A percentile compares a stretch with the other conserved stretches of the same genome.
These are phyloP conservation scores for Bunonema sp. DNA, from an alignment of 2,888 invertebrate species.

Conservation along the genomic window DNA sequence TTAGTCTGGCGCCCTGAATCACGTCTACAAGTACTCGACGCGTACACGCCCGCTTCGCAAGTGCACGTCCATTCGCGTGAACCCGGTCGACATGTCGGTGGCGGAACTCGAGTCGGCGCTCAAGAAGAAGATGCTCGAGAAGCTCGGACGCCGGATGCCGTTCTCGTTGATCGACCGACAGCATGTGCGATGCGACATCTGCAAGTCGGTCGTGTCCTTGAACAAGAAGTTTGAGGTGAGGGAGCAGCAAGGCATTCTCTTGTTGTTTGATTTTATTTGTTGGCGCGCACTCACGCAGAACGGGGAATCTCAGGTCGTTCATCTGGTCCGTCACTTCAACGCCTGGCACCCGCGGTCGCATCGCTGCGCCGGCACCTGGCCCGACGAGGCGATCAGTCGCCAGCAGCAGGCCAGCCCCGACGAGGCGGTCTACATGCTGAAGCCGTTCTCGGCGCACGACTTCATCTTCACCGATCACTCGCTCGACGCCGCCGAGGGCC, in stretches of 20 bases:
- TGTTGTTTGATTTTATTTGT: too few species aligned
- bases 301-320: slow-evolving; percentile 29
- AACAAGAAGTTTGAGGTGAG: slow-evolving; percentile 39
- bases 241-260: too few species aligned
- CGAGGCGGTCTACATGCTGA: too few species aligned
- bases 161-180: slow-evolving; percentile 39
- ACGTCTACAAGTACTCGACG: too few species aligned
- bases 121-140: slow-evolving; percentile 37
- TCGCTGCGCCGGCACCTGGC: slow-evolving; percentile 38
- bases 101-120: slow-evolving; percentile 27
- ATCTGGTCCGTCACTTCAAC: slow-evolving; percentile 41
- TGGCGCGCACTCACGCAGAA: too few species aligned
- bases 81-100: slow-evolving; percentile 31
- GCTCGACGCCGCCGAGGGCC: slow-evolving; percentile 20
- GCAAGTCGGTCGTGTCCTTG: slow-evolving; percentile 33
- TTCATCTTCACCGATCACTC: slow-evolving; percentile 35
- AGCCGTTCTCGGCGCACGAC: slow-evolving; percentile 21
- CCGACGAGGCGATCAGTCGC: too few species aligned
- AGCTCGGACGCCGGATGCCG: slow-evolving; percentile 35
- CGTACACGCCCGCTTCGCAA: slow-evolving; percentile 14
- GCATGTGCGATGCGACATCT: slow-evolving; percentile 38
- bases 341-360: slow-evolving; percentile 42
- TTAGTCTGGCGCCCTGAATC: neutral
- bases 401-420: too few species aligned
- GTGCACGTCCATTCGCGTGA: slow-evolving; percentile 32